Evolutionary conservation across 2,797 vertebrate species (phyloP), one percentile per base, ranked within the genome.

Genomic region (Ataeniobius toweri): DNA sequence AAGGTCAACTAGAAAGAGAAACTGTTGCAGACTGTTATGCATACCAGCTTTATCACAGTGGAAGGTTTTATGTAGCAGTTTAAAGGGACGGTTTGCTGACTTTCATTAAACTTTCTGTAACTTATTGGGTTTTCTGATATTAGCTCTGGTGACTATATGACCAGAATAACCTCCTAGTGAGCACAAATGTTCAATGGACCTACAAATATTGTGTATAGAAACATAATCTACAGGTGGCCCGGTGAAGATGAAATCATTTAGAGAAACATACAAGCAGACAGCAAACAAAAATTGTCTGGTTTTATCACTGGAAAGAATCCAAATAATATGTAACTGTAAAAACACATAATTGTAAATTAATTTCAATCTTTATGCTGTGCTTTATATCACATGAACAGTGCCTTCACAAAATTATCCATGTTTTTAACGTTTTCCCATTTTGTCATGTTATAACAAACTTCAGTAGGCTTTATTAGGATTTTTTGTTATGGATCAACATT

Each of bases 1-100:
- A 76, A 82, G 61, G 70, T 71, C 39, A 69, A 51, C 65, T 67
- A 70, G 55, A 79, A 48, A 75, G 59, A 74, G 63, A 72, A 76
- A 76, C 48, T 16, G 20, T 71, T 76, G 10, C 51, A 75, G 51
- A 70, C n/a, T 26, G 53, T 20, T 70, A 55, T 1, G 9, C 51
- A 72, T 12, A 61, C 74, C 31, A 55, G n/a, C 16, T 50, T 16
- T 51, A 58, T 61, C 20, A 67, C 24, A 63, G 71, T 39, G 53
- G 70, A 65, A 69, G 18, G 24, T 44, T 20, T 65, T 22, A 6
- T 48, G 50, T 20, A 20, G 26, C 51, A 10, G 80, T 74, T 50
- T 61, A 36, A 51, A 75, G 36, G 8, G 31, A 73, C 31, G 53
- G 58, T 31, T 70, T 72, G n/a, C 31, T 48, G 65, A 46, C 1